Percentiles rank a stretch among this genome's conserved stretches.
Conservation (phyloP, 2,113 vertebrate genomes). For the Paraplagusia blochii region DNA sequence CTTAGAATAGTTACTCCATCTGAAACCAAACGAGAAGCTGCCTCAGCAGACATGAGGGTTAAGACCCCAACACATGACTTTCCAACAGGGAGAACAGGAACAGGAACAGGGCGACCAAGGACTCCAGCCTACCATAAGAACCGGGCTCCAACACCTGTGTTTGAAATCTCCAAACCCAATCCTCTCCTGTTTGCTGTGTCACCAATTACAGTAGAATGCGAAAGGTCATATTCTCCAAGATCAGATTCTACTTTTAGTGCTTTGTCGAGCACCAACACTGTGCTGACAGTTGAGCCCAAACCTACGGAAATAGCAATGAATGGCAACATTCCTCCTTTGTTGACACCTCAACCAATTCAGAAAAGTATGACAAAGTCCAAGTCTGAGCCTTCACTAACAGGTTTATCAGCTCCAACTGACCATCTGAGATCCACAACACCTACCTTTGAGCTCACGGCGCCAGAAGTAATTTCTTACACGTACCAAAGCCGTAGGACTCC, state of each 20-base stretch:
- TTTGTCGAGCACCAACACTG: conserved; percentile 10
- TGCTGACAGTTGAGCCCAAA: conserved; percentile 21
- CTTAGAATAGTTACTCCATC: conserved; percentile 23
- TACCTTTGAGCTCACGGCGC: conserved; percentile 22
- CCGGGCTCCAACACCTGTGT: conserved; percentile 58
- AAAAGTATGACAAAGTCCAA: conserved; percentile 45
- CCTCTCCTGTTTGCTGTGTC: conserved; percentile 75
- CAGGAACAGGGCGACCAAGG: conserved; percentile 51
- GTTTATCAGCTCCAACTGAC: conserved; percentile 1
- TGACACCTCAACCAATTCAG: conserved; percentile 30
- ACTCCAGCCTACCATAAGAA: conserved; percentile 61
- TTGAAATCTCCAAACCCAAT: conserved; percentile 75
- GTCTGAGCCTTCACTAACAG: conserved; percentile 40
- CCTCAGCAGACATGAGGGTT: conserved; percentile 25
- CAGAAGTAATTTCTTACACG: conserved; percentile 11
- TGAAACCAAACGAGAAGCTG: conserved; percentile 7
- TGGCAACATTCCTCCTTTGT: conserved; percentile 48
- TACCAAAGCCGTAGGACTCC: conserved; percentile 60
- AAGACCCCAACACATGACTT: conserved; percentile 63
- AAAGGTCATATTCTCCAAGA: conserved; percentile 57
- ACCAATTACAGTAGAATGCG: conserved; percentile 63
- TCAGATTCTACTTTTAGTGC: conserved; percentile 18
- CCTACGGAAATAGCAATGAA: conserved; percentile 32
- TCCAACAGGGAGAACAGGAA: conserved; percentile 37
- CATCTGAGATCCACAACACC: conserved; percentile 26